Percentiles rank a stretch among this genome's conserved stretches.
Conservation (phyloP, 2,113 vertebrate genomes). For the Aspiorhynchus laticeps region DNA sequence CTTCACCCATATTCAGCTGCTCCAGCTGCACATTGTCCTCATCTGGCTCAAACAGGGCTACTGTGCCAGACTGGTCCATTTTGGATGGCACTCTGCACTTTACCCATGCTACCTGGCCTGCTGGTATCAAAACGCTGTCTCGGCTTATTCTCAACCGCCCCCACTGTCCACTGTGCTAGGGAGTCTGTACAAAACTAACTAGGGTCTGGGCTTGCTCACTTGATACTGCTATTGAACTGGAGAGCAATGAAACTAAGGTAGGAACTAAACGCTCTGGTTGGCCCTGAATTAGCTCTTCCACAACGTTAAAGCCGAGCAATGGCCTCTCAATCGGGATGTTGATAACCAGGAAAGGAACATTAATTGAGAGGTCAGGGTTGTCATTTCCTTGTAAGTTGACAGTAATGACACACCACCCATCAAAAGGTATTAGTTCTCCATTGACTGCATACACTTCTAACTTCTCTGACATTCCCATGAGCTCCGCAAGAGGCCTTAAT, state of each 20-base stretch:
- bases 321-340: neutral
- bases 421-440: neutral
- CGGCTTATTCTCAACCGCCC: neutral
- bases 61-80: neutral
- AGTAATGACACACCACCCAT: neutral
- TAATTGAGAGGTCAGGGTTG: neutral
- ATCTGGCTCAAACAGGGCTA: slow-evolving; percentile 27
- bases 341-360: neutral
- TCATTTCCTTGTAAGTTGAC: neutral
- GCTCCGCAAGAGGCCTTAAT: neutral
- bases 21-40: slow-evolving; percentile 19
- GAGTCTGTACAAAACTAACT: slow-evolving; percentile 36
- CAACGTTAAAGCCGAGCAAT: slow-evolving; percentile 9
- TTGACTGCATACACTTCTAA: neutral
- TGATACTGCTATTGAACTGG: slow-evolving; percentile 13
- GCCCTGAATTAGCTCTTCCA: slow-evolving; percentile 29
- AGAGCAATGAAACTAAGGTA: slow-evolving; percentile 13
- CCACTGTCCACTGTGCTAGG: neutral
- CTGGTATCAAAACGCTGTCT: neutral
- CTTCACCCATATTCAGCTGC: slow-evolving; percentile 37
- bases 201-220: slow-evolving; percentile 2
- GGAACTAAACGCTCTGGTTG: slow-evolving; percentile 28
- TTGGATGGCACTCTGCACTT: slow-evolving; percentile 22
- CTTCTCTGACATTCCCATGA: neutral
- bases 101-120: slow-evolving; percentile 30